These are phyloP conservation scores for Drosophila guanche DNA, from an alignment of 1,140 invertebrate species.

Conservation along the genomic window DNA sequence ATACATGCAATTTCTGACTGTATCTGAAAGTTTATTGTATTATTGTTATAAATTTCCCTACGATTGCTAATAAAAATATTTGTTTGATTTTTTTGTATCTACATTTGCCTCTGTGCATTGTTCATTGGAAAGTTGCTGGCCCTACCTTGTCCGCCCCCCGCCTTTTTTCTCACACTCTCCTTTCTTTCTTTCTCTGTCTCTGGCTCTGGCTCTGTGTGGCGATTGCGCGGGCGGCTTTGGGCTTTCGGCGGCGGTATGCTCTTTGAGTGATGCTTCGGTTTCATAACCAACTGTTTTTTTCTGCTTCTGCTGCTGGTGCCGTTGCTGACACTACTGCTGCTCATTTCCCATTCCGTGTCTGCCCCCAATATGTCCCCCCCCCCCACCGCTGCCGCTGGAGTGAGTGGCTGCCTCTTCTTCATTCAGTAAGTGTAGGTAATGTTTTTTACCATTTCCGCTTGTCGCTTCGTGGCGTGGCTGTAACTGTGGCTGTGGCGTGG, in stretches of 20 bases:
- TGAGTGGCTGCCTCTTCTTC: constrained; percentile 28
- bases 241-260: constrained; percentile 41
- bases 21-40: too few relatives aligned
- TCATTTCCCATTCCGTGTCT: constrained; percentile 59
- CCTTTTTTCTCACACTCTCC: constrained; percentile 2
- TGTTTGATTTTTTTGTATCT: constrained; percentile 38
- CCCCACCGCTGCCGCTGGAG: not conserved
- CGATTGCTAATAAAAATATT: constrained; percentile 51
- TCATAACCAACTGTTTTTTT: constrained; percentile 75
- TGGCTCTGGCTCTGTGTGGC: not conserved
- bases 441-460: constrained; percentile 77
- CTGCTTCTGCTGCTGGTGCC: constrained; percentile 16
- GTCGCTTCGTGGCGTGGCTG: constrained; percentile 48
- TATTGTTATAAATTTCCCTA: too few relatives aligned
- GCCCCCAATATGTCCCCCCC: constrained; percentile 5
- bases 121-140: constrained; percentile 75
- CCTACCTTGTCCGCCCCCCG: not conserved
- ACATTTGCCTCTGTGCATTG: constrained; percentile 27
- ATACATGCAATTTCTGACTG: constrained; percentile 37
- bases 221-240: constrained; percentile 69
- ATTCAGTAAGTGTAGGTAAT: constrained; percentile 75
- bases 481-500: constrained; percentile 47
- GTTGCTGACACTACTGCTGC: constrained; percentile 17
- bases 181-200: constrained; percentile 3
- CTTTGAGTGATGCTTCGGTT: constrained; percentile 80